Evolutionary conservation across 2,888 invertebrate genomes (phyloP).

Genomic region (Pedicia rivosa): DNA sequence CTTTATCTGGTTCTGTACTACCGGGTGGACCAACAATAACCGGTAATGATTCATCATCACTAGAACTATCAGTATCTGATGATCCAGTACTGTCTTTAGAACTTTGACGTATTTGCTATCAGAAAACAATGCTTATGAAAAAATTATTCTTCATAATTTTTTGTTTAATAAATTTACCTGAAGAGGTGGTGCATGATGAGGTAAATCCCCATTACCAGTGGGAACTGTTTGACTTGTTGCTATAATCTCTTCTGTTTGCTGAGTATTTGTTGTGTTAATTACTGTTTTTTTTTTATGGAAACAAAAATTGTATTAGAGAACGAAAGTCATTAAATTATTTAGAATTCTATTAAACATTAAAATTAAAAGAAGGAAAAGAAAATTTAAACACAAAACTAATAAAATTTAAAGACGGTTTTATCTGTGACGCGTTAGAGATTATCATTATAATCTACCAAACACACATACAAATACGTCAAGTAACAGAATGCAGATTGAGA

Average conservation of each 20-base stretch:
- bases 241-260: neutral
- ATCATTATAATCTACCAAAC: no score
- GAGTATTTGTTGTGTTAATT: slow-evolving; percentile 25
- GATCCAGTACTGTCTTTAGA: slow-evolving; percentile 68
- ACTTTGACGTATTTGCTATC: slow-evolving; percentile 46
- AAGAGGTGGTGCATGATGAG: slow-evolving; percentile 41
- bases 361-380: no score
- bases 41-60: slow-evolving; percentile 48
- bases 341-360: no score
- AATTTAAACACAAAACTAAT: no score
- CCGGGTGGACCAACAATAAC: slow-evolving; percentile 25
- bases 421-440: no score
- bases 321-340: no score
- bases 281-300: no score
- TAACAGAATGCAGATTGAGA: no score
- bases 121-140: neutral
- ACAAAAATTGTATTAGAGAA: no score
- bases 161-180: slow-evolving; percentile 26
- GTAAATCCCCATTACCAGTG: slow-evolving; percentile 44
- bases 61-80: slow-evolving; percentile 49
- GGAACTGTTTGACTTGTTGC: slow-evolving; percentile 14
- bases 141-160: neutral
- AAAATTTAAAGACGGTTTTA: no score
- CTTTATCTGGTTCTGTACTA: slow-evolving; percentile 36
- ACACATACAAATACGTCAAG: no score